Base-by-base conservation (phyloP, 2,113 vertebrate genomes). In the Elanoides forficatus region DNA sequence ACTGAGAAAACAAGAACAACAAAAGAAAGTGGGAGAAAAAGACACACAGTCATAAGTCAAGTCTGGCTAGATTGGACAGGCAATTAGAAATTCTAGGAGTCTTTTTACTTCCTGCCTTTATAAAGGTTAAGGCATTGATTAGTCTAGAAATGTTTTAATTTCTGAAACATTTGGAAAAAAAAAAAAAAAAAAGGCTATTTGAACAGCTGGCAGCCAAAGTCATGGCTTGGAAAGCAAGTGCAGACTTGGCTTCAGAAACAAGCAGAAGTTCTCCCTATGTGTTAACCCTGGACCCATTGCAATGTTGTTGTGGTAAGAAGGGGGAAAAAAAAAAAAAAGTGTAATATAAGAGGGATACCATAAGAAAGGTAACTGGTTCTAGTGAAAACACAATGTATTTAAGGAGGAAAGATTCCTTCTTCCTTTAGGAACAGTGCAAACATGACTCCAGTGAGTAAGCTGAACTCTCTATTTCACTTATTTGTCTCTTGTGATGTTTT, bases 281-380 rank as follows among this genome's bases (percentile, higher is more conserved):
- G 40, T 73, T 84, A 70, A 38, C 2, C 3, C 11, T 42, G 15
- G 10, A 48, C 9, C 3, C 3, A 27, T 3, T 62, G 21, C 7
- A 78, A 22, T 62, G 71, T 67, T 62, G 0, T 42, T 71, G 13
- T 32, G 9, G 2, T 40, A 52, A 81, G 26, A 66, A 76, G 16
- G 18, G 15, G 6, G 4, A 1, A 27, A 23, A 38, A 42, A 26
- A 53, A 52, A 34, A 13, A 21, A 10, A 9, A 3, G 0, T 19
- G 4, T 10, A 15, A 38, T 17, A 23, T 43, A 42, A 60, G 32
- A 82, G 9, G 7, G 11, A 73, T 60, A 47, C 43, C 27, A 43
- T 30, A 86, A 80, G 27, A 20, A 73, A 83, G 8, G 13, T 32
- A 79, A 62, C 2, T 26, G 6, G 1, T 67, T 90, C 29, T 45